Percentiles rank a stretch among this genome's conserved stretches.
Conservation (phyloP, 1,140 invertebrate genomes). For the Pogonognathellus flavescens region DNA sequence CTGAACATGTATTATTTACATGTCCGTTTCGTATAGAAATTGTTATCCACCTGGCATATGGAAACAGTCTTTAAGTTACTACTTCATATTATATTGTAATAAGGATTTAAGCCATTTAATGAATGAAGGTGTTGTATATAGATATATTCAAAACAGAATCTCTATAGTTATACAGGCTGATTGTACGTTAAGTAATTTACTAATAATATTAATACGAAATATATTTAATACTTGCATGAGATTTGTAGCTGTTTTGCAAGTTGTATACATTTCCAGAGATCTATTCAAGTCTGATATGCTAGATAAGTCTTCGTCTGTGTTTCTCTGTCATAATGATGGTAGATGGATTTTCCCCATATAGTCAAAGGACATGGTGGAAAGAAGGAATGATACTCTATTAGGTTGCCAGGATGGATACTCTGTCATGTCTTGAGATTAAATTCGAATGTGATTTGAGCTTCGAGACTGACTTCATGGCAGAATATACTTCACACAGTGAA, state of each 20-base stretch:
- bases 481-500: conserved; percentile 16
- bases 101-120: neutral
- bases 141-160: neutral
- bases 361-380: conserved; percentile 14
- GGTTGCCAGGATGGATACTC: conserved; percentile 23
- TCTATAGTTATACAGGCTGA: neutral
- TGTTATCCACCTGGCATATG: conserved; percentile 27
- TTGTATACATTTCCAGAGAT: too few relatives aligned
- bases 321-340: too few relatives aligned
- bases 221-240: conserved; percentile 22
- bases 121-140: conserved; percentile 15
- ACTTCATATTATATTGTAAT: neutral
- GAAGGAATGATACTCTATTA: conserved; percentile 39
- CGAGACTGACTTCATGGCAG: conserved; percentile 11
- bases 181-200: too few relatives aligned
- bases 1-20: too few relatives aligned
- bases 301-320: too few relatives aligned
- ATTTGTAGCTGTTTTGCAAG: neutral
- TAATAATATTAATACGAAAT: neutral
- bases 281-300: too few relatives aligned
- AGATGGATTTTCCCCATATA: too few relatives aligned
- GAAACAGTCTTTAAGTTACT: conserved; percentile 13
- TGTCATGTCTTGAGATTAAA: conserved; percentile 36
- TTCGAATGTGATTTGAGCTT: conserved; percentile 27
- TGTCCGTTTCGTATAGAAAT: neutral